Conservation (phyloP, 1,140 invertebrate genomes). For the Drosophila bocqueti region DNA sequence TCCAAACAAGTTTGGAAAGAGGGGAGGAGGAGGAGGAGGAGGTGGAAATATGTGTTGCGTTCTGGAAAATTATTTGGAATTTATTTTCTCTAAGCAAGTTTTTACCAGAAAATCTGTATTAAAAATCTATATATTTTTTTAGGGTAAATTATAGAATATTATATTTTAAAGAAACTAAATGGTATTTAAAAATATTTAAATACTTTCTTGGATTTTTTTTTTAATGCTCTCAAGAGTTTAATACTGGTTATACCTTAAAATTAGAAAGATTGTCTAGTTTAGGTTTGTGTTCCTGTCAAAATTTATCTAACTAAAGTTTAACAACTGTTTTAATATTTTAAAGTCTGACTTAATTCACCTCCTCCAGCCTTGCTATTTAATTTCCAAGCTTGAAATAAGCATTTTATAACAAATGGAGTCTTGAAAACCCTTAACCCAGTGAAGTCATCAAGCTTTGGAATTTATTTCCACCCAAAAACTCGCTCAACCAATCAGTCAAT, state of each 20-base stretch:
- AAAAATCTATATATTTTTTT: background rate
- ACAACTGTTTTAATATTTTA: background rate
- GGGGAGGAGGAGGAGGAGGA: no score
- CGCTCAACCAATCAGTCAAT: constrained; percentile 2
- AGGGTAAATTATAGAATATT: background rate
- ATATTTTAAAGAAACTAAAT: background rate
- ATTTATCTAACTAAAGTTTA: background rate
- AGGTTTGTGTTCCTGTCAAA: background rate
- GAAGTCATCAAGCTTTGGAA: background rate
- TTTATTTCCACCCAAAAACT: background rate
- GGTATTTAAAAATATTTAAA: background rate
- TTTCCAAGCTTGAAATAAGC: background rate
- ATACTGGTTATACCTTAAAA: background rate
- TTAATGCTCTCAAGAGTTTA: background rate
- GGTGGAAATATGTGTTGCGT: background rate
- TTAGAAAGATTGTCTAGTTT: background rate
- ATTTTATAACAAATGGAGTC: background rate
- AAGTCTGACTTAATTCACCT: background rate
- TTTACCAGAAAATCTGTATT: background rate
- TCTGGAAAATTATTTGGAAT: background rate
- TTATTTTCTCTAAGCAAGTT: background rate
- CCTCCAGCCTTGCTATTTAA: background rate
- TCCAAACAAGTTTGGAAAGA: constrained; percentile 11
- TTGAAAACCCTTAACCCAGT: background rate
- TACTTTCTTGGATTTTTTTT: background rate